phyloP scores from a whole-genome alignment of 2,797 vertebrate genomes.

The Sylvia borin region DNA sequence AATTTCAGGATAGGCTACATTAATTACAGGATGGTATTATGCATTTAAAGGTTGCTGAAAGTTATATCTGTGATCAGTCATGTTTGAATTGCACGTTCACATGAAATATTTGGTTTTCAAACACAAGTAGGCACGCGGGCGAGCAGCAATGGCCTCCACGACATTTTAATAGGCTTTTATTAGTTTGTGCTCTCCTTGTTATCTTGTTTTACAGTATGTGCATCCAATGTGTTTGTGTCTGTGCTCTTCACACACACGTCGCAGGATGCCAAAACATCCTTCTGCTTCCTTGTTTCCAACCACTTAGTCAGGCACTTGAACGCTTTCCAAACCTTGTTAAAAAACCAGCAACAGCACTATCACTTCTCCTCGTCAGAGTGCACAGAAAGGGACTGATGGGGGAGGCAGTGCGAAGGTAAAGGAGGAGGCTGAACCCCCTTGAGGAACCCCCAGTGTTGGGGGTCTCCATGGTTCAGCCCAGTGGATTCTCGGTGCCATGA shows the following conservation, averaged over 20 bases:
- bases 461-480: not conserved
- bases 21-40: constrained; percentile 68
- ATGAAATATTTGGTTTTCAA: constrained; percentile 49
- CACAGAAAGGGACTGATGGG: not conserved
- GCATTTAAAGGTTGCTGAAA: constrained; percentile 68
- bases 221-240: constrained; percentile 58
- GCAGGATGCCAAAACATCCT: constrained; percentile 59
- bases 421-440: fast-evolving
- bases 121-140: not conserved
- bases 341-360: constrained; percentile 43
- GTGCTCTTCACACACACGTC: constrained; percentile 38
- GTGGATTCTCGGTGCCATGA: fast-evolving
- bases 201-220: constrained; percentile 61
- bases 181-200: constrained; percentile 54
- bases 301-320: constrained; percentile 48
- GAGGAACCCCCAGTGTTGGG: not conserved
- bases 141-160: not conserved
- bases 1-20: constrained; percentile 59
- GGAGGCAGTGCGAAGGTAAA: not conserved
- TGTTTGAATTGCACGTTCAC: not conserved
- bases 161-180: constrained; percentile 63
- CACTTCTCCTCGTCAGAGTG: not conserved
- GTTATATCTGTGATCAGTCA: constrained; percentile 50
- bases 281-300: constrained; percentile 62
- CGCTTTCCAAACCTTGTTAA: constrained; percentile 40